Evolutionary conservation across 2,888 invertebrate species (phyloP).

Genomic region (Hypomecis atomaria): DNA sequence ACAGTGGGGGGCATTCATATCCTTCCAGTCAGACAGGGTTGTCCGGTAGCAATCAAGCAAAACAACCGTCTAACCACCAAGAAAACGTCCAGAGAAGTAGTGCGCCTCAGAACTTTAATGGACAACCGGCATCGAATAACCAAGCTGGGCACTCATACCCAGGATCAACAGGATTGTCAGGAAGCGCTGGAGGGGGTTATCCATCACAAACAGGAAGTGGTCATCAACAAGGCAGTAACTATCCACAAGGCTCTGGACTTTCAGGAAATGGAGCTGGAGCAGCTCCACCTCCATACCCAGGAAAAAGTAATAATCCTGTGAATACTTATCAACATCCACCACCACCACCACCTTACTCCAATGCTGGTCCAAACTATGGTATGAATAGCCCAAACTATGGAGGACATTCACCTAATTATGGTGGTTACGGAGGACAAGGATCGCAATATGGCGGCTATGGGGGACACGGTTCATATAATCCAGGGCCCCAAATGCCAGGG

Average conservation of each 20-base stretch:
- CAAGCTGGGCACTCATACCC: slow-evolving; percentile 67
- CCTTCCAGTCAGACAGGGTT: slow-evolving; percentile 68
- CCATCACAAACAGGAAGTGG: slow-evolving; percentile 51
- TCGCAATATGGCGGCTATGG: slow-evolving; percentile 37
- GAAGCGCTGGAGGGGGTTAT: slow-evolving; percentile 56
- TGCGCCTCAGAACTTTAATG: slow-evolving; percentile 55
- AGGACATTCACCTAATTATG: slow-evolving; percentile 54
- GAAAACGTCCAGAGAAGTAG: slow-evolving; percentile 69
- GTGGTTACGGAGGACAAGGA: slow-evolving; percentile 49
- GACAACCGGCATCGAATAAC: slow-evolving; percentile 54
- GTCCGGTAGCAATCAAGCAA: slow-evolving; percentile 59
- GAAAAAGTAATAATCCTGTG: slow-evolving; percentile 53
- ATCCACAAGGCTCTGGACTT: slow-evolving; percentile 48
- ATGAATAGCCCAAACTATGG: slow-evolving; percentile 35
- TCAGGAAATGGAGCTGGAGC: slow-evolving; percentile 49
- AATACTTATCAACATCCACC: slow-evolving; percentile 64
- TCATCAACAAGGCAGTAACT: slow-evolving; percentile 47
- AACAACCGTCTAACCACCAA: slow-evolving; percentile 61
- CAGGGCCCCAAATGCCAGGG: slow-evolving; percentile 66
- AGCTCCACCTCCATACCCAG: slow-evolving; percentile 62
- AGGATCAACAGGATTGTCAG: slow-evolving; percentile 68
- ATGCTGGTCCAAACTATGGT: slow-evolving; percentile 43
- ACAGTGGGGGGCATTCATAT: slow-evolving; percentile 11
- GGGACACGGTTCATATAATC: slow-evolving; percentile 59
- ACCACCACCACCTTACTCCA: slow-evolving; percentile 69